Conservation (phyloP, 30 jellyfish, hydroid and myxozoan genomes). For the Aurelia aurita complex sp. Pacific region DNA sequence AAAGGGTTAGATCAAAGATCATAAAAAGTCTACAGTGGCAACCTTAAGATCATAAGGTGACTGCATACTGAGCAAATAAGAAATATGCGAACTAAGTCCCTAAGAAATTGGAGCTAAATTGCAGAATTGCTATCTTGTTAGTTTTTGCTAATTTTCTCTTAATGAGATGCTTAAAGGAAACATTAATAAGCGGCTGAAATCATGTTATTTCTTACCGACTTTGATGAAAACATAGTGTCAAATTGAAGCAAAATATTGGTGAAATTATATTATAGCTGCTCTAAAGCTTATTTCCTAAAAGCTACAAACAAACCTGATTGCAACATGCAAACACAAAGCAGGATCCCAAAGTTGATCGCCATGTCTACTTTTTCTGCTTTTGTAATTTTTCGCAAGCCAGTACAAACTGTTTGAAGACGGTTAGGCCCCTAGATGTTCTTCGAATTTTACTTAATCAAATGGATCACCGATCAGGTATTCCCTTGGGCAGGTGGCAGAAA, state of each 20-base stretch:
- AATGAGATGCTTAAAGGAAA: too few relatives aligned
- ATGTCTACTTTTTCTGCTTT: neutral
- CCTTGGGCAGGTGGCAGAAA: constrained; percentile 38
- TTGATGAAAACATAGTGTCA: too few relatives aligned
- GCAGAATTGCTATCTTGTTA: too few relatives aligned
- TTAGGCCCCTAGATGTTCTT: constrained; percentile 48
- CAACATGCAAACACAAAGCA: too few relatives aligned
- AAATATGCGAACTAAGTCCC: neutral
- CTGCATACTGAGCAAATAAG: constrained; percentile 18
- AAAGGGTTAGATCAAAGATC: neutral
- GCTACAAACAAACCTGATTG: too few relatives aligned
- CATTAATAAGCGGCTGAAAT: too few relatives aligned
- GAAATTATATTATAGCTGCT: too few relatives aligned
- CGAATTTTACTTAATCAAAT: neutral
- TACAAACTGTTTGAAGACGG: neutral
- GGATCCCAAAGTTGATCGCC: neutral
- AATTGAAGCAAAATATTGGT: too few relatives aligned
- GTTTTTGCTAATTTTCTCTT: too few relatives aligned
- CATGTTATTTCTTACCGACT: too few relatives aligned
- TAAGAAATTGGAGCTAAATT: too few relatives aligned
- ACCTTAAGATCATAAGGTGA: constrained; percentile 49
- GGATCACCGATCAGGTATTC: constrained; percentile 41
- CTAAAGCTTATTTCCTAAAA: too few relatives aligned
- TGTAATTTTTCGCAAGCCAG: neutral
- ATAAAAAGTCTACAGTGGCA: constrained; percentile 10